These are phyloP conservation scores for Limnephilus auricula DNA, from an alignment of 2,888 invertebrate genomes.

Conservation along the genomic window DNA sequence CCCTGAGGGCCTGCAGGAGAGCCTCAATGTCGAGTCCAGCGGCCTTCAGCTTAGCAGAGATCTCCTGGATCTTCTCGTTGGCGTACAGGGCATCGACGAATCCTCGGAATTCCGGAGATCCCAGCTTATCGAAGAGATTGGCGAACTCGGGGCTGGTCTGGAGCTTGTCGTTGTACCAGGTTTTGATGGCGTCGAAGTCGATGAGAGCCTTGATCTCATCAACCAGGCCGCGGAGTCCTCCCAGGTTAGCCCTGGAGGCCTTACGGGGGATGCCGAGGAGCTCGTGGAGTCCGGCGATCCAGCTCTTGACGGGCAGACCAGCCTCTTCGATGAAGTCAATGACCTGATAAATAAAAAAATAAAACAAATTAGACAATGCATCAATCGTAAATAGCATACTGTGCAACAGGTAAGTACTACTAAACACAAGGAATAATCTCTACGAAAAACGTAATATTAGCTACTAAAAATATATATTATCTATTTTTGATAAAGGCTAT, in stretches of 20 bases:
- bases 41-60: constrained; percentile 50
- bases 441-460: no score
- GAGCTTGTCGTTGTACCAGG: constrained; percentile 46
- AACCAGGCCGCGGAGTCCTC: constrained; percentile 50
- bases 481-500: no score
- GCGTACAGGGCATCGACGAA: constrained; percentile 48
- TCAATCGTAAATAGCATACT: background rate
- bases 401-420: background rate
- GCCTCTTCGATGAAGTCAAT: constrained; percentile 50
- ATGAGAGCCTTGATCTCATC: constrained; percentile 51
- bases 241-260: constrained; percentile 11
- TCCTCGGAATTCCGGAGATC: constrained; percentile 51
- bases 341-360: constrained; percentile 27
- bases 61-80: constrained; percentile 51
- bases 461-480: no score
- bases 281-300: constrained; percentile 48
- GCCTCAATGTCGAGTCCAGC: constrained; percentile 53
- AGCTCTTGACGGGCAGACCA: constrained; percentile 48
- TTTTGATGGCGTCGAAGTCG: constrained; percentile 43
- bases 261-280: constrained; percentile 49
- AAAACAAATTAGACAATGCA: background rate
- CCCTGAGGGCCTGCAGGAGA: constrained; percentile 39
- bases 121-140: constrained; percentile 34
- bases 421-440: no score
- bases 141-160: constrained; percentile 55